Base-by-base conservation (phyloP, 2,113 vertebrate genomes). In the Colossoma macropomum region DNA sequence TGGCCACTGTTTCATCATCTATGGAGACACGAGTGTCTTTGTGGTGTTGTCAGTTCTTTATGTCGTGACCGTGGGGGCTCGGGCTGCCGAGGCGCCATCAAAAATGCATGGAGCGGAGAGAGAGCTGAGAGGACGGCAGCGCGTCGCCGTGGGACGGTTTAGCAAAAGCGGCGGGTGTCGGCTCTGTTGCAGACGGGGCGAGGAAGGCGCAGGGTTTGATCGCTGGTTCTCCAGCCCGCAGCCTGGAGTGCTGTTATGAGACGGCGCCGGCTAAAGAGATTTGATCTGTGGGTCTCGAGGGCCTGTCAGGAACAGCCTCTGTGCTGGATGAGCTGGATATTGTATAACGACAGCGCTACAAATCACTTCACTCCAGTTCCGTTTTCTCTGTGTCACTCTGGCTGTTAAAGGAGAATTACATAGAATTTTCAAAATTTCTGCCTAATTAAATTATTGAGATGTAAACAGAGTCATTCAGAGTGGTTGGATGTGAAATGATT, bases 91-190 rank as follows among this genome's bases (percentile, higher is more conserved):
- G 63, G 50, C 68, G 4, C 68, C 81, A 82, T 82, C 30, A 82
- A 76, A 82, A 75, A 82, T 82, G 32, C 72, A 82, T 76, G 50
- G 23, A 17, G 54, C 54, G 21, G 50, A 52, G 50, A 52, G 50
- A 8, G 21, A 56, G 54, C 54, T 32, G 60, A 66, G 80, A 21
- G 65, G 70, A 74, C 38, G 23, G 45, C 71, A 65, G n/a, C 52
- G 27, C 59, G 62, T 59, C 38, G 81, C 73, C 63, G 32, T 16
- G 63, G 81, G 73, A 82, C 73, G 56, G 34, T 76, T 76, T 76
- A 69, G 59, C 80, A 8, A 56, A 16, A 34, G 59, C 21, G 1
- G 70, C 30, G 56, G 13, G 21, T 74, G 45, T 73, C 23, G 23
- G 56, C 41, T 81, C 19, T 27, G 65, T 75, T 81, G 34, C 71